Percentiles rank a stretch among this genome's conserved stretches.
These are phyloP conservation scores for Hemaris fuciformis DNA, from an alignment of 2,888 invertebrate genomes.

Conservation along the genomic window DNA sequence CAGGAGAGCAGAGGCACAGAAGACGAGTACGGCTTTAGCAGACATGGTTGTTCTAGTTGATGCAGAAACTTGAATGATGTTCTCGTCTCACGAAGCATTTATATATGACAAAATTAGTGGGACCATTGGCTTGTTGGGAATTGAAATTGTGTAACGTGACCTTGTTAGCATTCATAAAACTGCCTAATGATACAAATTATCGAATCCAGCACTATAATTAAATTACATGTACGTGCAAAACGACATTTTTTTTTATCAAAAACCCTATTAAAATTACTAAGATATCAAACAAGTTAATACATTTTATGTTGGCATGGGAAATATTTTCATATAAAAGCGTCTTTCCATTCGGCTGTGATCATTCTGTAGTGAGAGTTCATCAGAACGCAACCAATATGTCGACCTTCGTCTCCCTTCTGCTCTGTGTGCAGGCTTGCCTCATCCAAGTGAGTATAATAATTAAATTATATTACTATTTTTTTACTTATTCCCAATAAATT, in stretches of 20 bases:
- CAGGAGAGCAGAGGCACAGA: slow-evolving; percentile 16
- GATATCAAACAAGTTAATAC: not conserved
- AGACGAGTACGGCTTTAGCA: slow-evolving; percentile 19
- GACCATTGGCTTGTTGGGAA: too few relatives aligned
- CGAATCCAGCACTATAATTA: not conserved
- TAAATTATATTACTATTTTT: not conserved
- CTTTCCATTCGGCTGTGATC: not conserved
- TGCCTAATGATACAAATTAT: not conserved
- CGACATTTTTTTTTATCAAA: not conserved
- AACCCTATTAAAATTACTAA: not conserved
- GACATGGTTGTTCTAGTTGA: slow-evolving; percentile 13
- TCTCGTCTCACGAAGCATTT: not conserved
- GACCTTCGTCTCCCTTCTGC: slow-evolving; percentile 29
- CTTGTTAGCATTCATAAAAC: not conserved
- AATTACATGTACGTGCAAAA: not conserved
- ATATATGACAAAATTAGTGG: not conserved
- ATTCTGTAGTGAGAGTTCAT: slow-evolving; percentile 13
- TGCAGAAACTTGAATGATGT: slow-evolving; percentile 13
- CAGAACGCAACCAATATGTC: slow-evolving; percentile 33
- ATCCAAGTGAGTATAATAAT: slow-evolving; percentile 31
- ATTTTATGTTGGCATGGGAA: not conserved
- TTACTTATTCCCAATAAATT: not conserved
- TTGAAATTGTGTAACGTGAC: not conserved
- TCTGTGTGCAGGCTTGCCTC: slow-evolving; percentile 42
- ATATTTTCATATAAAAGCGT: not conserved